Conservation (phyloP, 2,888 invertebrate species). For the Rotaria magnacalcarata region DNA sequence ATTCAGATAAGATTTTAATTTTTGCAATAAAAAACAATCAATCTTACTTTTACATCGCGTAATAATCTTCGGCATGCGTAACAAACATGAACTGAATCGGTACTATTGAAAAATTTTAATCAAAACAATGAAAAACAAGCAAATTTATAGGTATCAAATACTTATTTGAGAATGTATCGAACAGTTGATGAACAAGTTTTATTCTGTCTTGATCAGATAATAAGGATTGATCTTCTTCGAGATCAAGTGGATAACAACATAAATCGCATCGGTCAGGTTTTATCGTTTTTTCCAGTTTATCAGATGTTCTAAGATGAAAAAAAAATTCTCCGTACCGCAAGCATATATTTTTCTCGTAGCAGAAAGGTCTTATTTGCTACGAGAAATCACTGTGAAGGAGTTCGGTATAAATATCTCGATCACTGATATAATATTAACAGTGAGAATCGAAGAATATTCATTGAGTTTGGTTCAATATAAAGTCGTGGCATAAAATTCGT, state of each 20-base stretch:
- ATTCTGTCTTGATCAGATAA: neutral
- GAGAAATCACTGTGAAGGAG: no score
- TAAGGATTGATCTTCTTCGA: neutral
- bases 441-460: no score
- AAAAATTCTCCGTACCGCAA: no score
- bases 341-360: no score
- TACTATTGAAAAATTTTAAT: neutral
- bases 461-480: no score
- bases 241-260: conserved; percentile 2
- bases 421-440: no score
- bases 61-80: conserved; percentile 13
- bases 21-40: no score
- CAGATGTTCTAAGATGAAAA: neutral
- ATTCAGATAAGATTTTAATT: no score
- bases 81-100: neutral
- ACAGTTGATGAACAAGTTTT: neutral
- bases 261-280: neutral
- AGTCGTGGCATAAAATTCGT: no score
- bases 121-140: neutral
- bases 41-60: neutral
- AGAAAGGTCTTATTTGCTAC: no score
- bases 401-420: no score
- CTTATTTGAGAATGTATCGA: neutral
- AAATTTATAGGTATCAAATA: neutral
- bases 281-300: neutral